These are phyloP conservation scores for Scrobipalpa atriplicella DNA, from an alignment of 2,888 invertebrate genomes.

Conservation along the genomic window DNA sequence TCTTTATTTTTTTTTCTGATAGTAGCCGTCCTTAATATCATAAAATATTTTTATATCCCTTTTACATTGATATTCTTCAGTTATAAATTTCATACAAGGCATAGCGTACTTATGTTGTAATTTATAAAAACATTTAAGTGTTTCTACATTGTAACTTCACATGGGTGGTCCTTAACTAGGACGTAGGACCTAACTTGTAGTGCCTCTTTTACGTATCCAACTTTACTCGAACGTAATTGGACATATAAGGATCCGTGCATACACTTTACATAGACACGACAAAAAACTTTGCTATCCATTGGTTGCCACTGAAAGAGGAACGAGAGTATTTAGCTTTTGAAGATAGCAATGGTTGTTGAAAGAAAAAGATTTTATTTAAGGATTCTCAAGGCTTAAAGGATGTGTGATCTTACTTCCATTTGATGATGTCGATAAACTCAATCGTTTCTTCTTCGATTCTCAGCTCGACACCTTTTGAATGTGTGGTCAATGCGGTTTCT, in stretches of 20 bases:
- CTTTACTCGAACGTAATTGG: slow-evolving; percentile 45
- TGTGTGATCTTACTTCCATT: slow-evolving; percentile 46
- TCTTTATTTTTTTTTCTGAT: too few species aligned
- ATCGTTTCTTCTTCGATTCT: slow-evolving; percentile 53
- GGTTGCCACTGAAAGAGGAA: background rate
- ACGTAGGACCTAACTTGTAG: slow-evolving; percentile 61
- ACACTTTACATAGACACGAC: background rate
- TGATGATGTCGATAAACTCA: slow-evolving; percentile 38
- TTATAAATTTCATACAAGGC: too few species aligned
- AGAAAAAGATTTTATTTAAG: background rate
- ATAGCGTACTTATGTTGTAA: too few species aligned
- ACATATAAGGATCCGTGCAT: background rate
- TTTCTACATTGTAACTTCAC: slow-evolving; percentile 40
- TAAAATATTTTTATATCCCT: too few species aligned
- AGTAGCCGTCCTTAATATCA: too few species aligned
- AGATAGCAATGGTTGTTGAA: background rate
- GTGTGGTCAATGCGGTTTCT: background rate
- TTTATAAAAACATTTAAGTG: background rate
- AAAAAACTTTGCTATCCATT: background rate
- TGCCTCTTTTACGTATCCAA: slow-evolving; percentile 73
- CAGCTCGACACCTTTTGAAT: slow-evolving; percentile 60
- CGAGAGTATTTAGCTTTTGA: background rate
- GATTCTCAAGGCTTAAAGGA: too few species aligned
- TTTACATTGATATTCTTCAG: too few species aligned
- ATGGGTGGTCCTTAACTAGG: slow-evolving; percentile 70